Conservation (phyloP, 2,888 invertebrate species). For the Ectropis crepuscularia region DNA sequence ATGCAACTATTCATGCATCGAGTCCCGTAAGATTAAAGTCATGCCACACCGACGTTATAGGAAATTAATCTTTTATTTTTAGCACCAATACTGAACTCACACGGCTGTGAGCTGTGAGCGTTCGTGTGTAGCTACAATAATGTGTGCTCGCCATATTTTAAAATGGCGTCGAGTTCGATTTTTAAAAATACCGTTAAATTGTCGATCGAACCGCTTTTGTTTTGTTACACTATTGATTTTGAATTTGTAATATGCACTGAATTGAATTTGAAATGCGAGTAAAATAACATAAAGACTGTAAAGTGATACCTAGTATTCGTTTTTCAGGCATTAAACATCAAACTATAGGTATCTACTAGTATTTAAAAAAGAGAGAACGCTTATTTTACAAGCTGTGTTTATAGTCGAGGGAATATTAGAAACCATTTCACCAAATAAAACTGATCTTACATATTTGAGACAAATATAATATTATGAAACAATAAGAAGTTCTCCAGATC, state of each 20-base stretch:
- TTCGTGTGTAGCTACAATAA: conserved; percentile 71
- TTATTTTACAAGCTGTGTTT: too few relatives aligned
- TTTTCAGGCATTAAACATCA: too few relatives aligned
- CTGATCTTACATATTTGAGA: too few relatives aligned
- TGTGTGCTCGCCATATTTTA: conserved; percentile 68
- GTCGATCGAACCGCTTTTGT: conserved; percentile 48
- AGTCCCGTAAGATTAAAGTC: conserved; percentile 59
- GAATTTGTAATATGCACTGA: conserved; percentile 20
- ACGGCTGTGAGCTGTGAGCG: conserved; percentile 48
- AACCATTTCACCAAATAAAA: too few relatives aligned
- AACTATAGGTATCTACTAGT: too few relatives aligned
- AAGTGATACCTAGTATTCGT: too few relatives aligned
- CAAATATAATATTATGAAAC: too few relatives aligned
- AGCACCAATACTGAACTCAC: conserved; percentile 56
- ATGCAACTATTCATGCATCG: conserved; percentile 49
- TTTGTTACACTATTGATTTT: conserved; percentile 42
- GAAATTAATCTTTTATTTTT: conserved; percentile 81
- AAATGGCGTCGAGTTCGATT: conserved; percentile 69
- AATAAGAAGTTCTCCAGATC: too few relatives aligned
- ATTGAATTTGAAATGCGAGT: too few relatives aligned
- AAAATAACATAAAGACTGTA: too few relatives aligned
- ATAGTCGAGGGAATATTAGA: too few relatives aligned
- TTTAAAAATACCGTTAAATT: conserved; percentile 57
- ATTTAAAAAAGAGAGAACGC: too few relatives aligned
- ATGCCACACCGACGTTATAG: conserved; percentile 66